Percentiles rank a stretch among this genome's conserved stretches.
phyloP scores from a whole-genome alignment of 2,113 vertebrate species.

The Pollachius pollachius region DNA sequence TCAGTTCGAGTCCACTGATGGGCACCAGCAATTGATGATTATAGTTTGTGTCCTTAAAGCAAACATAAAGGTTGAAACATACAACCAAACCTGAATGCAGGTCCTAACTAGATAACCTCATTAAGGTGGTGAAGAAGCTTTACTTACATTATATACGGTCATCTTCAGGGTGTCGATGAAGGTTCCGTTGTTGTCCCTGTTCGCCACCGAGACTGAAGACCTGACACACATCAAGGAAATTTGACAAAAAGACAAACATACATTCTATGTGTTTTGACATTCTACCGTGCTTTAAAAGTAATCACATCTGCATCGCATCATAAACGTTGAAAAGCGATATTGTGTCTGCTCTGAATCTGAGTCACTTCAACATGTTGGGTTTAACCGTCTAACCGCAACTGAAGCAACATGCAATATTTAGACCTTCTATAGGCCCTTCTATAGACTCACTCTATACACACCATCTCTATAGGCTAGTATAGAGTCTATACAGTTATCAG shows the following conservation, averaged over 20 bases:
- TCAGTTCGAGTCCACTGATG: conserved; percentile 59
- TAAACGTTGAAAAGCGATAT: neutral
- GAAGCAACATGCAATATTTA: too few species aligned
- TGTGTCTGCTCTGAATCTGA: too few species aligned
- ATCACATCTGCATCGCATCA: neutral
- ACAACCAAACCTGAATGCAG: neutral
- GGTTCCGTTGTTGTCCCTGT: conserved; percentile 71
- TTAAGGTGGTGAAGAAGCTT: neutral
- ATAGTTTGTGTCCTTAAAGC: conserved; percentile 56
- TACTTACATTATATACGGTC: conserved; percentile 72
- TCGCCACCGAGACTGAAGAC: conserved; percentile 76
- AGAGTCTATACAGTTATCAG: too few species aligned
- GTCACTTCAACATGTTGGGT: too few species aligned
- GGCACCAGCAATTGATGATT: conserved; percentile 52
- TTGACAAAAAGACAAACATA: neutral
- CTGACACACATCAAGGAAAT: conserved; percentile 38
- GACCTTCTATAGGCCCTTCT: too few species aligned
- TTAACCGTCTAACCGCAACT: too few species aligned
- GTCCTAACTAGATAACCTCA: neutral
- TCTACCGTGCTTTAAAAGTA: neutral
- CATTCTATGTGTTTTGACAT: neutral
- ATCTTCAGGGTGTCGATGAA: conserved; percentile 75
- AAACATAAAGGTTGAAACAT: neutral
- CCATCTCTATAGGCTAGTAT: too few species aligned
- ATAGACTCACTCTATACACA: too few species aligned